These are phyloP conservation scores for Periparus ater DNA, from an alignment of 2,797 vertebrate genomes.

Conservation along the genomic window DNA sequence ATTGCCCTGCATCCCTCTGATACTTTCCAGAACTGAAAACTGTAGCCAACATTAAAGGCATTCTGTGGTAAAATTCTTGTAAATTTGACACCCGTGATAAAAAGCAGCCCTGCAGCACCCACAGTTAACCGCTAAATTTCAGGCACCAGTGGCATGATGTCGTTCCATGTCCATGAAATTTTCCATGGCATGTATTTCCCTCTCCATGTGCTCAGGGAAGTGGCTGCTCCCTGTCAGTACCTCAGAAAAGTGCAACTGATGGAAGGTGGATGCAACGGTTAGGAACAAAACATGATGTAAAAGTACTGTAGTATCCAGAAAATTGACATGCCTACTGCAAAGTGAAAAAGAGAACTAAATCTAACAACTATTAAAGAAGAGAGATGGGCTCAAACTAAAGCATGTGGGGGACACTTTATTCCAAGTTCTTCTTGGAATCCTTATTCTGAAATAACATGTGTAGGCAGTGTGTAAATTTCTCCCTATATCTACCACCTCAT, in stretches of 20 bases:
- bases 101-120: conserved; percentile 22
- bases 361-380: background rate
- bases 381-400: background rate
- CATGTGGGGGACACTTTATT: background rate
- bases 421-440: conserved; percentile 30
- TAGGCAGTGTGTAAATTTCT: conserved; percentile 52
- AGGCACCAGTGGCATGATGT: background rate
- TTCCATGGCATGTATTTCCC: background rate
- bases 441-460: conserved; percentile 32
- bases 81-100: conserved; percentile 43
- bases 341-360: background rate
- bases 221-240: background rate
- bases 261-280: background rate
- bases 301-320: background rate
- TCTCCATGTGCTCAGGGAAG: background rate
- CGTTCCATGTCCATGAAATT: conserved; percentile 11
- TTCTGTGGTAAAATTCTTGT: conserved; percentile 49
- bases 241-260: background rate
- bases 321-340: background rate
- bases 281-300: background rate
- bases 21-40: conserved; percentile 41
- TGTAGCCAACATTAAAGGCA: conserved; percentile 29
- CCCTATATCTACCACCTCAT: conserved; percentile 36
- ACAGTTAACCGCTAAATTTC: background rate
- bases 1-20: background rate